phyloP scores from a whole-genome alignment of 2,888 invertebrate genomes.

The Drosophila formosana region DNA sequence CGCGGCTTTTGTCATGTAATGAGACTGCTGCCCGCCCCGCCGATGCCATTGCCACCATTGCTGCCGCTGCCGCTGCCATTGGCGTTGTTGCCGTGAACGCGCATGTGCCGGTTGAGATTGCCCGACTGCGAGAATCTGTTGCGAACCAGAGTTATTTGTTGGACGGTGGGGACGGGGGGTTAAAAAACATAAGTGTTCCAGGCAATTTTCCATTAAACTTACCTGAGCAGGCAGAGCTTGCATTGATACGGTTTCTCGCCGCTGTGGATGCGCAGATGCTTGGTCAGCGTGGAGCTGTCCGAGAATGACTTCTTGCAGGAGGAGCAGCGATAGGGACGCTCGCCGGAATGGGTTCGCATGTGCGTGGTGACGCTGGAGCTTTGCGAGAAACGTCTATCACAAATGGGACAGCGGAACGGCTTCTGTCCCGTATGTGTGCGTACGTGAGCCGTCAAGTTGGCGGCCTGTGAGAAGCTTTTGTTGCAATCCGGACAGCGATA shows the following conservation, averaged over 20 bases:
- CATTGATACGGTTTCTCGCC: constrained; percentile 98
- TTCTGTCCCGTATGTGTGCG: constrained; percentile 97
- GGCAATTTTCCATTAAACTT: constrained; percentile 50
- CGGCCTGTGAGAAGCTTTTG: constrained; percentile 99
- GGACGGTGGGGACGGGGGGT: too few species aligned
- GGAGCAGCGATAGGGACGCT: constrained; percentile 97
- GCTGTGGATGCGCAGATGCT: constrained; percentile 93
- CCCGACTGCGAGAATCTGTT: constrained; percentile 97
- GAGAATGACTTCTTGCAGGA: constrained; percentile 99
- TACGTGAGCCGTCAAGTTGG: constrained; percentile 98
- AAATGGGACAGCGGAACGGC: constrained; percentile 98
- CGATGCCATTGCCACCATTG: constrained; percentile 49
- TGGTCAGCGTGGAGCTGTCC: constrained; percentile 98
- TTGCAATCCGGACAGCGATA: constrained; percentile 94
- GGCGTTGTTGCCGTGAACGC: constrained; percentile 93
- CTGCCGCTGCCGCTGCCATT: constrained; percentile 50
- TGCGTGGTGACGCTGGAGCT: constrained; percentile 98
- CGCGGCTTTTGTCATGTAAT: constrained; percentile 88
- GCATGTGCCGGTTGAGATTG: constrained; percentile 99
- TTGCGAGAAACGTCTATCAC: constrained; percentile 98
- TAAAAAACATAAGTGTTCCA: constrained; percentile 21
- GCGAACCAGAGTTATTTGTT: constrained; percentile 41
- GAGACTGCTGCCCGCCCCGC: constrained; percentile 82
- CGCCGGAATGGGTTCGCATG: constrained; percentile 99
- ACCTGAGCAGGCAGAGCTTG: constrained; percentile 95